Percentiles rank a stretch among this genome's conserved stretches.
phyloP scores from a whole-genome alignment of 2,888 invertebrate species.

The Parapristionchus giblindavisi region DNA sequence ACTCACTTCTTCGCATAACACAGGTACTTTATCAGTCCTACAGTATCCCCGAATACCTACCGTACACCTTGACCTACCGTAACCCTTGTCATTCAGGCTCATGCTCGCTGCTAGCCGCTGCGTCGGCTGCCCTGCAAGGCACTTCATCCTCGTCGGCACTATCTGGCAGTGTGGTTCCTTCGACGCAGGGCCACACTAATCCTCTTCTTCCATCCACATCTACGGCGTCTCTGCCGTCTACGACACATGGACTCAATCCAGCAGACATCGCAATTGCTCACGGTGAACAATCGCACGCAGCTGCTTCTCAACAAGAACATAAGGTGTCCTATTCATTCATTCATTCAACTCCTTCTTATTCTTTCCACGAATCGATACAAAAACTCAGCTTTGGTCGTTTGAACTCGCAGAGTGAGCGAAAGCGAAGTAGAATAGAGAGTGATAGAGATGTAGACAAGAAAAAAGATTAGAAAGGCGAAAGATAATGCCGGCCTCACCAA shows the following conservation, averaged over 20 bases:
- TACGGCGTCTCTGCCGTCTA: background rate
- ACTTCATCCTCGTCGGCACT: constrained; percentile 3
- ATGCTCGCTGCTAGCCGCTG: constrained; percentile 12
- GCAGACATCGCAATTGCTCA: background rate
- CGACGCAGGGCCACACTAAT: background rate
- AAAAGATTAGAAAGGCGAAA: background rate
- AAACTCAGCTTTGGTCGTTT: constrained; percentile 22
- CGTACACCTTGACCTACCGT: background rate
- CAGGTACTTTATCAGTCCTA: background rate
- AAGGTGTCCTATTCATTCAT: too few relatives aligned
- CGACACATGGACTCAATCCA: background rate
- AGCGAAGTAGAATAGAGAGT: background rate
- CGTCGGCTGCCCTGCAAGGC: constrained; percentile 18
- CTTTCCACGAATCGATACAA: background rate
- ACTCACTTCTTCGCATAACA: constrained; percentile 1
- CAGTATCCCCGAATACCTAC: background rate
- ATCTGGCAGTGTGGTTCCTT: background rate
- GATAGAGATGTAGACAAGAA: background rate
- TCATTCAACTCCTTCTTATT: background rate
- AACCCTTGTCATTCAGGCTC: constrained; percentile 1
- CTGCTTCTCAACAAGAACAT: background rate
- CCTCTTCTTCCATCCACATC: constrained; percentile 28
- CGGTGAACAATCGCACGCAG: constrained; percentile 34
- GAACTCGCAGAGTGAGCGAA: background rate
- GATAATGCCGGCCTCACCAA: background rate